phyloP scores from a whole-genome alignment of 2,797 vertebrate genomes.

The Smutsia temminckii region DNA sequence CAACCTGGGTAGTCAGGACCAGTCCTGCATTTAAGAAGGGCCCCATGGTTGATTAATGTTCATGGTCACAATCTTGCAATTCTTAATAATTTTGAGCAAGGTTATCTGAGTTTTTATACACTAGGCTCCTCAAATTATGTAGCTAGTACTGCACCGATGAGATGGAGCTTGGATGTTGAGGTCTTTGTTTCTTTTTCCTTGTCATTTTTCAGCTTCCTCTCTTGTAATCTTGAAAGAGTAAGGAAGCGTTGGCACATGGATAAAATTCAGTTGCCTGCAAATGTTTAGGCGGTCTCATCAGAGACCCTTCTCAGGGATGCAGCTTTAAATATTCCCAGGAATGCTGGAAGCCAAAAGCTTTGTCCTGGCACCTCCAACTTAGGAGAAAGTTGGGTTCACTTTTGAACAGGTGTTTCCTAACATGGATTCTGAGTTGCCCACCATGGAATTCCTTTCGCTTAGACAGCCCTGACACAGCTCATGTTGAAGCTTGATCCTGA shows the following conservation, averaged over 20 bases:
- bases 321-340: not conserved
- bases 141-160: not conserved
- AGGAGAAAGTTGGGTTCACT: not conserved
- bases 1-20: not conserved
- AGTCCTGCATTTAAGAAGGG: not conserved
- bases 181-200: not conserved
- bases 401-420: not conserved
- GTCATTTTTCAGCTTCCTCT: not conserved
- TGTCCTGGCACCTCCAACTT: not conserved
- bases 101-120: not conserved
- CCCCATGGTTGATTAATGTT: not conserved
- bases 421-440: not conserved
- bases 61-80: not conserved
- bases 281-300: not conserved
- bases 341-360: not conserved
- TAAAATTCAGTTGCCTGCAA: not conserved
- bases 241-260: not conserved
- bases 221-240: not conserved
- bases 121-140: not conserved
- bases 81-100: not conserved
- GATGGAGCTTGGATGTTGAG: not conserved
- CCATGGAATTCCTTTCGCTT: not conserved
- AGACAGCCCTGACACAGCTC: not conserved
- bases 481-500: not conserved
- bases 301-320: not conserved